Percentiles rank a stretch among this genome's conserved stretches.
Conservation (phyloP, 2,113 vertebrate genomes). For the Chloebia gouldiae region DNA sequence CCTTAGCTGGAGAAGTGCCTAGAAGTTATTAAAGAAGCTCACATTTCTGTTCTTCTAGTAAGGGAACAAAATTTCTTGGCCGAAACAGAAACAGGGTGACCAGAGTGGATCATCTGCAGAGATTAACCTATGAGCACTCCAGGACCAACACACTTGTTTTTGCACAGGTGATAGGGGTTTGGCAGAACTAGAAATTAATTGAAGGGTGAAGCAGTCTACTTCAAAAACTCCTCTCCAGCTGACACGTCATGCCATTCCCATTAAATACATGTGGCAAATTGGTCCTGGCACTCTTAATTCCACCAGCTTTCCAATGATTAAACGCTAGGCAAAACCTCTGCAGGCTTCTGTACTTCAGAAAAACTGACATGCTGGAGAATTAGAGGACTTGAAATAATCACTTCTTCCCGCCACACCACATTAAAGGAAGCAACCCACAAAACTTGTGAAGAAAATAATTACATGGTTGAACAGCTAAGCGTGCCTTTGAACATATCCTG, state of each 20-base stretch:
- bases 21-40: background rate
- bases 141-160: background rate
- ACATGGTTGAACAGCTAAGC: background rate
- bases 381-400: background rate
- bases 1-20: background rate
- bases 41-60: background rate
- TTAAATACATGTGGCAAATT: background rate
- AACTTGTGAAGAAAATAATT: constrained; percentile 24
- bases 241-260: background rate
- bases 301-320: background rate
- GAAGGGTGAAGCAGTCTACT: background rate
- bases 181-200: background rate
- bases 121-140: background rate
- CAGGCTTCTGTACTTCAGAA: background rate
- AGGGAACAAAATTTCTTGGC: background rate
- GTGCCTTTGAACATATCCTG: background rate
- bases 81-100: background rate
- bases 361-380: background rate
- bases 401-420: background rate
- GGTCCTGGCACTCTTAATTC: background rate
- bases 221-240: background rate
- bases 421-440: constrained; percentile 21
- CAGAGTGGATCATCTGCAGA: background rate
- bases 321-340: background rate
- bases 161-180: accelerated